phyloP scores from a whole-genome alignment of 1,140 invertebrate species.

The Lamellibrachia luymesi region DNA sequence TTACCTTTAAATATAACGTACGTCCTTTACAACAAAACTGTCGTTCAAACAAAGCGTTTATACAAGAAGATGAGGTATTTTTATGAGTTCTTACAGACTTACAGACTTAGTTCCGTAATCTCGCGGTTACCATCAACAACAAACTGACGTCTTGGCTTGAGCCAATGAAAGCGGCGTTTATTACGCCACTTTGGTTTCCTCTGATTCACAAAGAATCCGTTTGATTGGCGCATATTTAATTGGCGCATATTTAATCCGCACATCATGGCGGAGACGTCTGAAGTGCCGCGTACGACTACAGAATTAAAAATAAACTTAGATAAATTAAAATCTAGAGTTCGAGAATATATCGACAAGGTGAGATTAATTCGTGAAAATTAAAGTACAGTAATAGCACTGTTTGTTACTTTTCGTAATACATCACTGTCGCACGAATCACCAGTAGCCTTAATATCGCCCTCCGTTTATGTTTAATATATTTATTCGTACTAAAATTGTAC shows the following conservation, averaged over 20 bases:
- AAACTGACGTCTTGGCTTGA: not conserved
- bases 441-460: not conserved
- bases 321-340: conserved; percentile 1
- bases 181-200: not conserved
- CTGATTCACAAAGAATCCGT: not conserved
- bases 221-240: not conserved
- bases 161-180: not conserved
- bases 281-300: not conserved
- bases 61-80: not conserved
- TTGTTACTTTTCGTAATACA: not conserved
- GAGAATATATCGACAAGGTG: not conserved
- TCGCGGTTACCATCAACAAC: not conserved
- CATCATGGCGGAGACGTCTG: not conserved
- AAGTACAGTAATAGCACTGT: not conserved
- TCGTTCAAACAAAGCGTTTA: not conserved
- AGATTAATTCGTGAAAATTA: not conserved
- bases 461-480: not conserved
- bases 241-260: not conserved
- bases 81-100: not conserved
- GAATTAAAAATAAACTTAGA: conserved; percentile 2
- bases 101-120: not conserved
- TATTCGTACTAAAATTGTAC: too few relatives aligned
- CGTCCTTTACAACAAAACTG: not conserved
- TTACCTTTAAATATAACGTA: not conserved
- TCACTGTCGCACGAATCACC: not conserved